Base-by-base conservation (phyloP, 2,888 invertebrate genomes). In the Cosmia trapezina region DNA sequence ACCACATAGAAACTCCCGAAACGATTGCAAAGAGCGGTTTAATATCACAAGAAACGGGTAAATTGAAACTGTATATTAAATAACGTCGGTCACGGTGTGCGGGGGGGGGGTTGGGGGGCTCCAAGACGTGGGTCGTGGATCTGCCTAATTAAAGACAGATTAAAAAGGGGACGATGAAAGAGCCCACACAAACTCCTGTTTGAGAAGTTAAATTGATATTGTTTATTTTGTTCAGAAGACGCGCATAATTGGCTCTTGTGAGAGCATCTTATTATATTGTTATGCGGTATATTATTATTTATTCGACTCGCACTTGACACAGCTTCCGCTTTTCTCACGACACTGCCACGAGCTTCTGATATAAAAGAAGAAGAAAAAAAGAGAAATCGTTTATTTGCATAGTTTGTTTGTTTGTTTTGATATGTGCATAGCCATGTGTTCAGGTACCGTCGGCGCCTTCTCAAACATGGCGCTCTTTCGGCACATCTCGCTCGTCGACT, bases 131-230 rank as follows among this genome's bases (percentile, higher is more conserved):
- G 12, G n/a, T 47, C 0, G 53, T 41, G 51, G 56, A 54, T 63
- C 70, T 67, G 67, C 68, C 65, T 85, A 75, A 83, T 85, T 78
- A 83, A 78, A 83, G 72, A 71, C 70, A 83, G 67, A 85, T 85
- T 85, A 75, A 83, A 82, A 85, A 75, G 65, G 60, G 62, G 62
- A 61, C 57, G 56, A 53, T 51, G 60, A 78, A 53, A 61, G 75
- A 70, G 56, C 54, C 71, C 75, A 43, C 61, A 76, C 22, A 83
- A 85, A 83, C 41, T 73, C 47, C 33, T 51, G 63, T 60, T 82
- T 41, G 37, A 47, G 14, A 78, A 83, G 65, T 83, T 73, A 61
- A 85, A 85, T 78, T 79, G 68, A 83, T 79, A 85, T 72, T 78
- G 80, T 79, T 82, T 71, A 63, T 45, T 59, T 54, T 47, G 59